Conservation (phyloP, 2,888 invertebrate genomes). For the Xestobium rufovillosum region DNA sequence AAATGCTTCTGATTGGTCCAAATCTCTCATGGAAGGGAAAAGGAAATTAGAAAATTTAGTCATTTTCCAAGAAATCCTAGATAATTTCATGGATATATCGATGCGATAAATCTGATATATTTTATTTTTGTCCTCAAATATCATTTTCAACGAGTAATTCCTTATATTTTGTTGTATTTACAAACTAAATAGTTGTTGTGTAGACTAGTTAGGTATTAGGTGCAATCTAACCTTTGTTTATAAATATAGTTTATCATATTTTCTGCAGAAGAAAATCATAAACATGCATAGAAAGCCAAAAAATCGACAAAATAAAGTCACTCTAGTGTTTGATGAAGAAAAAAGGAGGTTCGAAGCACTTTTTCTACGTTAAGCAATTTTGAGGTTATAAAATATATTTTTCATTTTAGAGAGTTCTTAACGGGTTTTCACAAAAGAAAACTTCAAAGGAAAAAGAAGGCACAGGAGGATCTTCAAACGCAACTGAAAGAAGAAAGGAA, state of each 20-base stretch:
- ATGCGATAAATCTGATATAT: too few species aligned
- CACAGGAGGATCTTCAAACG: conserved; percentile 62
- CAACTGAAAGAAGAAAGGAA: conserved; percentile 69
- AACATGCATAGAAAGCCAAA: conserved; percentile 36
- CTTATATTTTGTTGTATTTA: too few species aligned
- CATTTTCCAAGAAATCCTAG: neutral
- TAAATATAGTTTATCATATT: conserved; percentile 3
- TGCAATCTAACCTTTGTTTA: conserved; percentile 1
- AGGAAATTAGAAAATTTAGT: conserved; percentile 6
- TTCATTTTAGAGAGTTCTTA: conserved; percentile 61
- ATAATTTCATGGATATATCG: conserved; percentile 3
- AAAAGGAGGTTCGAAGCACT: conserved; percentile 52
- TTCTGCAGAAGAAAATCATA: conserved; percentile 8
- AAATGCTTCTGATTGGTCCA: conserved; percentile 59
- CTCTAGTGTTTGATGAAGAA: conserved; percentile 53
- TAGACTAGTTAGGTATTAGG: too few species aligned
- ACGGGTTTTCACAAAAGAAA: conserved; percentile 78
- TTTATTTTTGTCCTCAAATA: too few species aligned
- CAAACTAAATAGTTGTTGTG: too few species aligned
- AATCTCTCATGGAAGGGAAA: conserved; percentile 21
- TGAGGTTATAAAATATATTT: conserved; percentile 11
- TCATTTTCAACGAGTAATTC: too few species aligned
- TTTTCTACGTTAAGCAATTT: conserved; percentile 1
- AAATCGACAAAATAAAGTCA: conserved; percentile 45
- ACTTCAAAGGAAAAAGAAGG: conserved; percentile 65